Evolutionary conservation across 1,140 invertebrate genomes (phyloP).

Genomic region (Anoplophora glabripennis): DNA sequence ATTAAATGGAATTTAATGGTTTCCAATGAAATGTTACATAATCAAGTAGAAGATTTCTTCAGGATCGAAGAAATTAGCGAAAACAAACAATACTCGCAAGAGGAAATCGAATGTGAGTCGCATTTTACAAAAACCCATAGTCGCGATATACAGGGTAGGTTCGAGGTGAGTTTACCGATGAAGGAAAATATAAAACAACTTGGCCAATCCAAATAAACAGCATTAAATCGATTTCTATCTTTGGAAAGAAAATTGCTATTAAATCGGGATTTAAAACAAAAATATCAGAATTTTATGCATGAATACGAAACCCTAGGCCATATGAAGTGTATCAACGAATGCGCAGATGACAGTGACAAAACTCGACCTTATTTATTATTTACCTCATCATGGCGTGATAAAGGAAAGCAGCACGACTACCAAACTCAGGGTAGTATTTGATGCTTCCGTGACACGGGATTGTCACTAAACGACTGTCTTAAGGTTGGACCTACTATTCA

Average conservation of each 20-base stretch:
- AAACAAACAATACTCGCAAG: background rate
- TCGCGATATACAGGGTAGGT: conserved; percentile 8
- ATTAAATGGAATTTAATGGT: conserved; percentile 2
- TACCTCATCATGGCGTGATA: conserved; percentile 42
- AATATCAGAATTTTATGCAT: background rate
- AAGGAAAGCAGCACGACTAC: conserved; percentile 31
- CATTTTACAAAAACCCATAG: conserved; percentile 6
- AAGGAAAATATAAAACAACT: conserved; percentile 1
- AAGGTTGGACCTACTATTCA: conserved; percentile 33
- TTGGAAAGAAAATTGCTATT: conserved; percentile 10
- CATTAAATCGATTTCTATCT: conserved; percentile 10
- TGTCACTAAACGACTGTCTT: conserved; percentile 39
- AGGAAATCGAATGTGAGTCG: conserved; percentile 13
- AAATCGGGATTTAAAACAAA: background rate
- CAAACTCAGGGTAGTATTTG: conserved; percentile 15
- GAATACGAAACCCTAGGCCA: background rate
- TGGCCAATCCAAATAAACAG: conserved; percentile 3
- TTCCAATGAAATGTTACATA: background rate
- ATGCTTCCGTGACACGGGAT: background rate
- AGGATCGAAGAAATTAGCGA: conserved; percentile 3
- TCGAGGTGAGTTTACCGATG: conserved; percentile 7
- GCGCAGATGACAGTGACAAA: background rate
- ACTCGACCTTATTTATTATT: conserved; percentile 1
- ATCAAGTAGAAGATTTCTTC: conserved; percentile 12
- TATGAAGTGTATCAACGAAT: background rate